Evolutionary conservation across 2,888 invertebrate species (phyloP), one percentile per base, ranked within the genome.

Genomic region (Rhingia rostrata): DNA sequence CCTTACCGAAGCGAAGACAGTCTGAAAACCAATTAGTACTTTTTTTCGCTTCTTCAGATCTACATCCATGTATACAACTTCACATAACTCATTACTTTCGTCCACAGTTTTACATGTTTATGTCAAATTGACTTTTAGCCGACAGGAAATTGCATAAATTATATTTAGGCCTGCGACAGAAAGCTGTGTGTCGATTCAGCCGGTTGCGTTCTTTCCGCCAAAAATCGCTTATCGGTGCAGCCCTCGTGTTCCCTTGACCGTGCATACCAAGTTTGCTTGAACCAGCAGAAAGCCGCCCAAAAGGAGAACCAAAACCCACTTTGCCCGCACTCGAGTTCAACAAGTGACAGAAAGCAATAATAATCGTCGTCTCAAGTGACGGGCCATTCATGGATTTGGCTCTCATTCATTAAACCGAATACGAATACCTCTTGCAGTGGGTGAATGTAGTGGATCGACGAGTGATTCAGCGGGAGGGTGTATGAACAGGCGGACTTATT

Each of bases 101-200:
- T 12, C 43, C 30, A 7, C 58, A 12, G 30, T 22, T 58, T 10
- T 35, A 49, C 54, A 41, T 35, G 30, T 60, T 54, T 81, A 35
- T 70, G 77, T 75, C 58, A 75, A 58, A 56, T 64, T 32, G 45
- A 70, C 58, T 70, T 83, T 78, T 75, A 22, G 60, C 54, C 70
- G 84, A 75, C 84, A 84, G 84, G 84, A 84, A 84, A 75, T 80
- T 74, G 84, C 74, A 84, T 82, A 79, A 74, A 73, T 83, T 79
- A 66, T 58, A 79, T 74, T 49, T 47, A 66, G 60, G 64, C 63
- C 83, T 73, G 43, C 45, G 39, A 51, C 66, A 53, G 22, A 67
- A 61, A 61, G 49, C 51, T 41, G 64, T 56, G 39, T 70, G 74
- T 61, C 69, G 80, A 80, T 64, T 84, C 84, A 84, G 84, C 80